Percentiles rank a stretch among this genome's conserved stretches.
Evolutionary conservation across 2,888 invertebrate genomes (phyloP).

Genomic region (Cetonia aurata): DNA sequence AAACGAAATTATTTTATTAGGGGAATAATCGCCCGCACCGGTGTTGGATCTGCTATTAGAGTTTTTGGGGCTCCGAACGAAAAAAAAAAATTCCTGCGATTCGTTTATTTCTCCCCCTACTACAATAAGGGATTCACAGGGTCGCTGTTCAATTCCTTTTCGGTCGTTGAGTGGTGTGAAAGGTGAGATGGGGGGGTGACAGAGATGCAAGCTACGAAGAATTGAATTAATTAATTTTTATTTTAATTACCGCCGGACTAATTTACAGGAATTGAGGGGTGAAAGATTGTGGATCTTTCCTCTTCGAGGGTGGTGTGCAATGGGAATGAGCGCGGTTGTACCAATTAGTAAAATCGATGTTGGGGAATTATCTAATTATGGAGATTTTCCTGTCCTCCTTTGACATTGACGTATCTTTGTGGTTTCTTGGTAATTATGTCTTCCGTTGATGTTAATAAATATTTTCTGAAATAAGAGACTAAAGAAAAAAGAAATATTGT

Average conservation of each 20-base stretch:
- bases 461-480: too few relatives aligned
- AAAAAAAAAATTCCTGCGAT: constrained; percentile 1
- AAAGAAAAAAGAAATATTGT: too few relatives aligned
- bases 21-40: constrained; percentile 18
- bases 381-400: background rate
- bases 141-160: constrained; percentile 16
- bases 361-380: constrained; percentile 21
- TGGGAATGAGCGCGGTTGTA: constrained; percentile 1
- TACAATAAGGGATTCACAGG: background rate
- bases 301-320: background rate
- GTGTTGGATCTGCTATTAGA: background rate
- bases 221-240: constrained; percentile 37
- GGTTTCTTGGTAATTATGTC: constrained; percentile 14
- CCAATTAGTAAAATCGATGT: constrained; percentile 25
- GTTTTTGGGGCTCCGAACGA: background rate
- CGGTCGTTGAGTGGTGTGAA: background rate
- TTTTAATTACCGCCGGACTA: constrained; percentile 36
- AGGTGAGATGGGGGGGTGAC: background rate
- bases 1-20: constrained; percentile 38
- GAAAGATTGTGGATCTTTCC: background rate
- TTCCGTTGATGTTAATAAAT: background rate
- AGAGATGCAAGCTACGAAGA: constrained; percentile 1
- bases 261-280: constrained; percentile 16
- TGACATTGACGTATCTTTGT: constrained; percentile 16
- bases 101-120: background rate